Evolutionary conservation across 2,888 invertebrate genomes (phyloP), one percentile per base, ranked within the genome.

Genomic region (Agrochola lota): DNA sequence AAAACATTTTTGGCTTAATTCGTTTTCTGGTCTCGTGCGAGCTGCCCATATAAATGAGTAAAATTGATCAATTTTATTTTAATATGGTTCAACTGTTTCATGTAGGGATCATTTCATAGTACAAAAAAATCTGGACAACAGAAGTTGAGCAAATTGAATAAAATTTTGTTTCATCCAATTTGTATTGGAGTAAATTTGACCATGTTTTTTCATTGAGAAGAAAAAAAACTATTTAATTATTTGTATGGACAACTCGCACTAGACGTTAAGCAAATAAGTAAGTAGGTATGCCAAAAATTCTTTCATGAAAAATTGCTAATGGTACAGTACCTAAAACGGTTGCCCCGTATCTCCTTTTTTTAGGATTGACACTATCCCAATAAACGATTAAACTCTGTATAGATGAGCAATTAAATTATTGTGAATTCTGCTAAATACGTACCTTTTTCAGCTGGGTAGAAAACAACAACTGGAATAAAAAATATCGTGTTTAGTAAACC

Each of bases 401-500:
- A 69, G 23, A 17, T 55, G 26, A 46, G n/a, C 4, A 74, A 26
- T 20, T 2, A 35, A 59, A 2, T 59, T 26, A 57, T 30, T 12
- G 0, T 7, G 23, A 43, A 67, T n/a, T 67, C 49, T 17, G 12
- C 7, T 5, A n/a, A n/a, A 15, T 80, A 72, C 81, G 0, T 43
- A 82, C 81, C 78, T 82, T 63, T 83, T 74, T 82, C 67, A 40
- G 9, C 43, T 15, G 62, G 81, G 30, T 60, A 59, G 60, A 55
- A 74, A 68, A 83, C 62, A 17, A 78, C n/a, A 20, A 67, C 81
- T 82, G 81, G 40, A 82, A 81, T 15, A 49, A 76, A 74, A 79
- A 84, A 67, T 8, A 30, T 30, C 1, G 1, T 35, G 46, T 63
- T 80, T 80, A 79, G 30, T 49, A 57, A n/a, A 78, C 5, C n/a